phyloP scores from a whole-genome alignment of 2,888 invertebrate genomes.

The Corbicula japonica region DNA sequence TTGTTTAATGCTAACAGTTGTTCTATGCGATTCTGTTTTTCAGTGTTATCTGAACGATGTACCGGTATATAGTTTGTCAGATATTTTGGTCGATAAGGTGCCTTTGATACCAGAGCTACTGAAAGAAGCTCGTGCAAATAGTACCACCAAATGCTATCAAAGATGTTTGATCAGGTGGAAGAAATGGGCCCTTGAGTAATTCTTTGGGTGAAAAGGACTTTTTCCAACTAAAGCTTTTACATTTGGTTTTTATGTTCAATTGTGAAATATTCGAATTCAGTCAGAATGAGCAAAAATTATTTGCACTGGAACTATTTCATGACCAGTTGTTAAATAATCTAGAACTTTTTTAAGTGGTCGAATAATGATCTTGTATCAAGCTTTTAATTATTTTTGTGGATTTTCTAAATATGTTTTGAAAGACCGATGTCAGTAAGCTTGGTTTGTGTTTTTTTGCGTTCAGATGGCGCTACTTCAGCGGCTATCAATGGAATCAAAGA shows the following conservation, averaged over 20 bases:
- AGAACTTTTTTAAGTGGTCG: slow-evolving; percentile 1
- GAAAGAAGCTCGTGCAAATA: slow-evolving; percentile 15
- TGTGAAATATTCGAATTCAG: slow-evolving; percentile 42
- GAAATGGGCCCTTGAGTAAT: slow-evolving; percentile 35
- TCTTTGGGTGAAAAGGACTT: slow-evolving; percentile 35
- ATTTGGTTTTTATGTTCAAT: slow-evolving; percentile 46
- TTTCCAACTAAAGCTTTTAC: slow-evolving; percentile 54
- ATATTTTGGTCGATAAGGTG: slow-evolving; percentile 42
- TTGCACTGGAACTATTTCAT: slow-evolving; percentile 21
- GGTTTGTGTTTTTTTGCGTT: slow-evolving; percentile 25
- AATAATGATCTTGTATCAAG: not conserved
- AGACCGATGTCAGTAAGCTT: slow-evolving; percentile 30
- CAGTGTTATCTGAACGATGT: slow-evolving; percentile 33
- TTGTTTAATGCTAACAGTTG: slow-evolving; percentile 7
- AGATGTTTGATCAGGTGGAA: slow-evolving; percentile 48
- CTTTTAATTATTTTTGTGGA: slow-evolving; percentile 13
- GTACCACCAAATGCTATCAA: slow-evolving; percentile 34
- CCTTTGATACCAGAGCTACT: slow-evolving; percentile 37
- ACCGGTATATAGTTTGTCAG: slow-evolving; percentile 33
- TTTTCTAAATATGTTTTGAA: slow-evolving; percentile 24
- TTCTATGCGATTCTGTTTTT: slow-evolving; percentile 17
- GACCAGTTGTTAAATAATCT: slow-evolving; percentile 34
- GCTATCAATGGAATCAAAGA: slow-evolving; percentile 38
- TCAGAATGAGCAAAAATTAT: slow-evolving; percentile 34
- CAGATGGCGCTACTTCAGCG: slow-evolving; percentile 36